Percentiles rank a stretch among this genome's conserved stretches.
Evolutionary conservation across 2,888 invertebrate genomes (phyloP).

Genomic region (Rhamnusium bicolor): DNA sequence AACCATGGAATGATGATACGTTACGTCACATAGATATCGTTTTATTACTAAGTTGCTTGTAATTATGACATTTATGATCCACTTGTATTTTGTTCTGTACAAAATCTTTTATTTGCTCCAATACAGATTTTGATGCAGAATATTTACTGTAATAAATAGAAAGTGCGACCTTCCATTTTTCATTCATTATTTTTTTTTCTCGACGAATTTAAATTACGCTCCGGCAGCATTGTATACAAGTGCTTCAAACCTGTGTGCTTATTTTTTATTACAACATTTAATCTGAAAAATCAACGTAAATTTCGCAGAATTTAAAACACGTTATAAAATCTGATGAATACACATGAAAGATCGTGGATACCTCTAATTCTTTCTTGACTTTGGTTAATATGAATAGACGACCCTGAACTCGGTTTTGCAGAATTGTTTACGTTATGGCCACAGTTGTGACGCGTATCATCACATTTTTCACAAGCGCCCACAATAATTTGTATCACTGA

Average conservation of each 20-base stretch:
- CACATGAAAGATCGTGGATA: background rate
- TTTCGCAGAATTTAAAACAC: constrained; percentile 6
- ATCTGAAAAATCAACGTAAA: constrained; percentile 15
- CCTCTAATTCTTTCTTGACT: background rate
- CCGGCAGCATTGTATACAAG: background rate
- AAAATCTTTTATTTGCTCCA: no score
- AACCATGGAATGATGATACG: no score
- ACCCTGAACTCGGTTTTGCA: constrained; percentile 23
- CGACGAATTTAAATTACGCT: background rate
- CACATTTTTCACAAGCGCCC: background rate
- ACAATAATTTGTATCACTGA: background rate
- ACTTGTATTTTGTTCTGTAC: no score
- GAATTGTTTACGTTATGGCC: constrained; percentile 23
- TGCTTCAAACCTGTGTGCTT: background rate
- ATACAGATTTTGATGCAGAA: background rate
- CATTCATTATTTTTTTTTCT: background rate
- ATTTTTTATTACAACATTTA: background rate
- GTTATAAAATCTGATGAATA: constrained; percentile 13
- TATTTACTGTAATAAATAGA: background rate
- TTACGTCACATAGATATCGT: no score
- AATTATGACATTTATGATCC: no score
- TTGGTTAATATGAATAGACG: constrained; percentile 13
- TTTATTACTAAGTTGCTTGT: no score
- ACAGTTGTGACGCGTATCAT: background rate
- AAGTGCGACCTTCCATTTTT: background rate